Evolutionary conservation across 2,797 vertebrate species (phyloP).

Genomic region (Aselliscus stoliczkanus): DNA sequence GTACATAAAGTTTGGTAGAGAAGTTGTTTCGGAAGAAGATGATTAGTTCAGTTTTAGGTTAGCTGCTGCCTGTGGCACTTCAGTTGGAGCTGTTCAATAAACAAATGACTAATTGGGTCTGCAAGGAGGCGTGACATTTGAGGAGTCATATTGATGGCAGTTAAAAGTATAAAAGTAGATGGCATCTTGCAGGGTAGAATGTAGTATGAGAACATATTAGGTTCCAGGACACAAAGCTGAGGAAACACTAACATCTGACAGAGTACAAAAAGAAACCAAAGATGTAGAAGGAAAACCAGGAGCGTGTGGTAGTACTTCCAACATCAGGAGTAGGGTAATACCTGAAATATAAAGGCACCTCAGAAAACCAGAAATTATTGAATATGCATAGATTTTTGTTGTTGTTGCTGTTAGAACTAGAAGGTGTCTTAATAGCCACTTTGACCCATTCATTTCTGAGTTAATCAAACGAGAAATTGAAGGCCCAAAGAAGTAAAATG

Average conservation of each 20-base stretch:
- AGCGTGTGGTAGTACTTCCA: not conserved
- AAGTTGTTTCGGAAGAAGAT: not conserved
- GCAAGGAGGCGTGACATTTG: not conserved
- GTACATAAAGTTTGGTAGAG: not conserved
- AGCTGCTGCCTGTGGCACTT: not conserved
- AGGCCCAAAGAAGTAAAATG: not conserved
- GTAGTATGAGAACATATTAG: not conserved
- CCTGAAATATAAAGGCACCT: not conserved
- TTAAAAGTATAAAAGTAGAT: not conserved
- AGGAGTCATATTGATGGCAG: not conserved
- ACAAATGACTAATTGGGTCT: slow-evolving; percentile 7
- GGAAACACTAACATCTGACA: not conserved
- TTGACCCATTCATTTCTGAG: not conserved
- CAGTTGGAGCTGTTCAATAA: not conserved
- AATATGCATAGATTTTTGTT: not conserved
- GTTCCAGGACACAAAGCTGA: not conserved
- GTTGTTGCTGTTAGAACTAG: not conserved
- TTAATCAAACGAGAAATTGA: not conserved
- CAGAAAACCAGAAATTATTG: not conserved
- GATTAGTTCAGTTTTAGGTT: slow-evolving; percentile 8
- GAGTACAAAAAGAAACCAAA: not conserved
- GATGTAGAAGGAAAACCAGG: not conserved
- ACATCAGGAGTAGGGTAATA: not conserved
- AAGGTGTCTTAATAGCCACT: not conserved
- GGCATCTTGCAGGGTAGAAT: not conserved